These are phyloP conservation scores for Amphilophus citrinellus DNA, from an alignment of 2,113 vertebrate genomes.

Conservation along the genomic window DNA sequence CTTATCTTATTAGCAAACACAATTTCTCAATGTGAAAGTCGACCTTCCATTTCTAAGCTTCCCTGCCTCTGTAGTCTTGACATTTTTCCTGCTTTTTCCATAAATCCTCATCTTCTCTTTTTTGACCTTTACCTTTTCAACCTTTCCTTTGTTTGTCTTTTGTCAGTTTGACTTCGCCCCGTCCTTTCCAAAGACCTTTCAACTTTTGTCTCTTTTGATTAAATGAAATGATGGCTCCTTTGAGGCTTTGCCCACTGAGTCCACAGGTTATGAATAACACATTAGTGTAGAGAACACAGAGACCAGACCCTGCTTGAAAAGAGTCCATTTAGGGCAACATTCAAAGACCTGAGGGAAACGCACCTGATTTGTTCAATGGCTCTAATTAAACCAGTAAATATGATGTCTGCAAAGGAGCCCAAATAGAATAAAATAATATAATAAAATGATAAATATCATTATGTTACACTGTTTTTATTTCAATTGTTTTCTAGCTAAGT, in stretches of 20 bases:
- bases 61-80: not conserved
- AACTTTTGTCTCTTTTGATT: constrained; percentile 23
- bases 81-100: not conserved
- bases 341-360: not conserved
- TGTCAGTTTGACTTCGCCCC: constrained; percentile 13
- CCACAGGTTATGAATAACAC: constrained; percentile 11
- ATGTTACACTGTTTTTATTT: not conserved
- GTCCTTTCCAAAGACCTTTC: constrained; percentile 18
- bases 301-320: not conserved
- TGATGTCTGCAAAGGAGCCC: not conserved
- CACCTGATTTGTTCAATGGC: not conserved
- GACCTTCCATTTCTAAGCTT: not conserved
- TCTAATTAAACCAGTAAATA: not conserved
- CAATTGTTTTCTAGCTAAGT: not conserved
- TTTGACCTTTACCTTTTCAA: constrained; percentile 31
- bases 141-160: constrained; percentile 21
- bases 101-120: not conserved
- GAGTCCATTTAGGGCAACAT: not conserved
- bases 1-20: not conserved
- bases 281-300: not conserved
- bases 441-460: not conserved
- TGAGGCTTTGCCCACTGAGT: constrained; percentile 22
- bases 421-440: not conserved
- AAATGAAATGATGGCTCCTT: constrained; percentile 14
- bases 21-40: constrained; percentile 5